Evolutionary conservation across 2,888 invertebrate genomes (phyloP), one percentile per base, ranked within the genome.

Genomic region (Andrena minutula): DNA sequence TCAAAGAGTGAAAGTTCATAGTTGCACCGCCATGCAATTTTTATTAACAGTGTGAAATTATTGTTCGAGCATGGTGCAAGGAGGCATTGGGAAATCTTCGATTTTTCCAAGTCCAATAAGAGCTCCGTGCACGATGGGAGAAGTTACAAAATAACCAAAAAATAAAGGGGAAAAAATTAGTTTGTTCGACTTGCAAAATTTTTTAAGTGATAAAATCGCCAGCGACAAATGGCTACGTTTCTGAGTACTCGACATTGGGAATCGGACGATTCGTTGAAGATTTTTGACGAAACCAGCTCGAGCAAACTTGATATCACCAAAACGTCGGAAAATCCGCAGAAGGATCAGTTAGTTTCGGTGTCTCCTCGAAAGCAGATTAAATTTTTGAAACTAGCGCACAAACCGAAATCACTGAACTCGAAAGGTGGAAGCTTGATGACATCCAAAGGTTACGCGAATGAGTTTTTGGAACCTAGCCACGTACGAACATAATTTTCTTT

Each of bases 391-490:
- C 32, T 41, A 23, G 1, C 7, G 3, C 3, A n/a, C 20, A 75
- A 75, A 7, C 23, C 32, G 10, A 75, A 41, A 10, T 6, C 41
- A 6, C 20, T n/a, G 49, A 77, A 63, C 2, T 16, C 60, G 28
- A 77, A 49, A 30, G 28, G 10, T 7, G 30, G 16, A 28, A 75
- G 63, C n/a, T 63, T 3, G 8, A 78, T 30, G 20, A 1, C 16
- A 3, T 12, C n/a, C 0, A 68, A 56, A 32, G 8, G 8, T 4
- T 51, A 53, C 16, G 32, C 49, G 4, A 28, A 69, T 0, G 32
- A 58, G 20, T 26, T 75, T 32, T 47, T 79, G 49, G 75, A 79
- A 56, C 47, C 63, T 1, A 75, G 75, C 5, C 75, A 75, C 26
- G 75, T 75, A 78, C 1, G 65, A 28, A 12, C 32, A 26, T 10